Base-by-base conservation (phyloP, 2,797 vertebrate genomes). In the Manis javanica region DNA sequence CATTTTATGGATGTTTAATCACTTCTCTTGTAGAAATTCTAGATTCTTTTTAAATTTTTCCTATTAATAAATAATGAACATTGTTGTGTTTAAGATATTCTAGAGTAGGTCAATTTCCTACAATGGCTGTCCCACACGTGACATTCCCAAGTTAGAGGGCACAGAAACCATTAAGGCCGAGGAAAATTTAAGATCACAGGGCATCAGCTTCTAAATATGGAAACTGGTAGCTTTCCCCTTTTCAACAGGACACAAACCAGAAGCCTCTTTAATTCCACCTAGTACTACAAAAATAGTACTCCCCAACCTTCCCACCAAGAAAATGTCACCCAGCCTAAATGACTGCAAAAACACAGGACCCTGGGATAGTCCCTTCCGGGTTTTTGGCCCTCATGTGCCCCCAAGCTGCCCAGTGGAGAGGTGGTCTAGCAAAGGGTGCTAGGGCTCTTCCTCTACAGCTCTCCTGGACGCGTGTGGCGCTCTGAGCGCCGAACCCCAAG, bases 101-200 rank as follows among this genome's bases (percentile, higher is more conserved):
- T 94, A 61, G 51, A 46, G 29, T 26, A 69, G 81, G 55, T 29
- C 37, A 49, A 0, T 74, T 94, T 95, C 78, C 72, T 83, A 87
- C 84, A 19, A 87, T 79, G 71, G 37, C 29, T 83, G 49, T 57
- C 39, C 39, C 71, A 18, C 4, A 10, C 34, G 24, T 94, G 77
- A 85, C 87, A 94, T 95, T 87, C 69, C 53, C 37, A 53, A 61
- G 51, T 63, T 57, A 72, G 55, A 57, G 12, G 46, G 21, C 31
- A 34, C 68, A 82, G 16, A 94, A 9, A 39, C 34, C 12, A 37
- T 81, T 69, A 83, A 66, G 59, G 66, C 7, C 81, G 34, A 91
- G 46, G 72, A 92, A 81, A 83, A 91, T 57, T 83, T 53, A 94
- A 91, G 72, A 74, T 82, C 95, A 78, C 29, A 31, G 59, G 55